These are phyloP conservation scores for Fragum whitleyi DNA, from an alignment of 2,888 invertebrate species.

Conservation along the genomic window DNA sequence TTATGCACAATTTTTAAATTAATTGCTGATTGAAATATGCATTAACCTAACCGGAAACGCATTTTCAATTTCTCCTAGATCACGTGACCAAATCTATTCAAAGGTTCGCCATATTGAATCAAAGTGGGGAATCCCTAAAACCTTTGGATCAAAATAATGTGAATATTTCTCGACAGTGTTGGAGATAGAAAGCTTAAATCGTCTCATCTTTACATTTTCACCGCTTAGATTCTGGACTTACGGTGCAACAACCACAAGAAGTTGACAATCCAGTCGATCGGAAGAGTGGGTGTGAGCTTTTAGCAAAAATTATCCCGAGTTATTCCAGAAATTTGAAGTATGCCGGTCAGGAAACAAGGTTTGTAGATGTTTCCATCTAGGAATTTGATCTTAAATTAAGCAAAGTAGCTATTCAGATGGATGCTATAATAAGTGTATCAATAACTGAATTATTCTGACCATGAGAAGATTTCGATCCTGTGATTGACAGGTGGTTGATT, in stretches of 20 bases:
- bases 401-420: too few relatives aligned
- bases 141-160: conserved; percentile 34
- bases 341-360: conserved; percentile 83
- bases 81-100: conserved; percentile 64
- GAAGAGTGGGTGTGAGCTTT: conserved; percentile 60
- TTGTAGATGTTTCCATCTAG: conserved; percentile 14
- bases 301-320: conserved; percentile 52
- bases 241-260: conserved; percentile 1
- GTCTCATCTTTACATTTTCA: not conserved
- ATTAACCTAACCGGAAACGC: not conserved
- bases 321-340: conserved; percentile 67
- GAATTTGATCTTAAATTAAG: too few relatives aligned
- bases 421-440: too few relatives aligned
- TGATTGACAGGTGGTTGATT: not conserved
- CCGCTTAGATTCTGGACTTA: not conserved
- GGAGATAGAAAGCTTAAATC: not conserved
- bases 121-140: conserved; percentile 46
- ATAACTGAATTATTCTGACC: too few relatives aligned
- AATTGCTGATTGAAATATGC: too few relatives aligned
- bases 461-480: too few relatives aligned
- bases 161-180: conserved; percentile 8
- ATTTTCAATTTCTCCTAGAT: conserved; percentile 18
- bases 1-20: too few relatives aligned
- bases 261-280: not conserved
- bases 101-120: conserved; percentile 65